Base-by-base conservation (phyloP, 2,797 vertebrate genomes). In the Tapirus indicus region DNA sequence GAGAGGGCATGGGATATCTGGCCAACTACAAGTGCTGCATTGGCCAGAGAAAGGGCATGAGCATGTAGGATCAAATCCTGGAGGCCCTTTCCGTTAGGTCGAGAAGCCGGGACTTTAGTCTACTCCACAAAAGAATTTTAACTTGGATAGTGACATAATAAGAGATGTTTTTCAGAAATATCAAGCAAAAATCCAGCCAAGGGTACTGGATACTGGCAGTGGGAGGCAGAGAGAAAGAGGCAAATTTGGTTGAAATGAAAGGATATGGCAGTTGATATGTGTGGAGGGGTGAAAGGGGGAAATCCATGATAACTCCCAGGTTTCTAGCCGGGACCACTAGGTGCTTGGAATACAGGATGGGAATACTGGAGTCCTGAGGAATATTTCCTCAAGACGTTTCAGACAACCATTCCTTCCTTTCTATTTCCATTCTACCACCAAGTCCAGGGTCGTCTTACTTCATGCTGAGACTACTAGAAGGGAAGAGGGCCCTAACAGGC, bases 91-190 rank as follows among this genome's bases (percentile, higher is more conserved):
- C 20, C 54, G 64, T 77, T 32, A 89, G 21, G 47, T 72, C 20
- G 95, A 62, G 87, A 95, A 78, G 64, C 44, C 32, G 75, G 52
- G 41, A 84, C 64, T 94, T 95, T 21, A 17, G 12, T 60, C 7
- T 64, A n/a, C 10, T 82, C 52, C 10, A 82, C 3, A 71, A 60
- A 78, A 71, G 44, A 91, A 84, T 84, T 97, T 92, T 91, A 90
- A 66, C 21, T 78, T 41, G 20, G 52, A 88, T 5, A 71, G 47
- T 84, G 47, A 92, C 41, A 62, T 68, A 54, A 88, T 84, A 38
- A 92, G n/a, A 80, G 25, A 10, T 75, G 6, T 27, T 89, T 94
- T 85, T 89, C 32, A 86, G 58, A 97, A 94, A 83, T 62, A 72
- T 13, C 20, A 95, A 64, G 74, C 35, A 56, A 88, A 82, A 94